Conservation (phyloP, 1,140 invertebrate species). For the Megalopta genalis region DNA sequence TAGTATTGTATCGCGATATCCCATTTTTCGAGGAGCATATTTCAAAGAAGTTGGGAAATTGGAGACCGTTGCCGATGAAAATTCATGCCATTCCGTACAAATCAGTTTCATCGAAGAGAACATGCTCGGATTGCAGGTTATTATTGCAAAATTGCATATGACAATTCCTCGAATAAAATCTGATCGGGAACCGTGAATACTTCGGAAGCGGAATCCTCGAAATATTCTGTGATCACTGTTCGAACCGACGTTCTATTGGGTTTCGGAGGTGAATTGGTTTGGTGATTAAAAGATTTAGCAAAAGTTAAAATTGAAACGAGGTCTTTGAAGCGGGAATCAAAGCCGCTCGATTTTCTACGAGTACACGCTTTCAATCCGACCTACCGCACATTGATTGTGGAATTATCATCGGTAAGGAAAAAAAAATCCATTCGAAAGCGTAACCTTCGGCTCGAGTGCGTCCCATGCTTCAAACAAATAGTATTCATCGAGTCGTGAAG, state of each 20-base stretch:
- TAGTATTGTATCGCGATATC: no score
- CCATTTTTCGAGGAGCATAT: no score
- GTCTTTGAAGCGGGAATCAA: slow-evolving; percentile 24
- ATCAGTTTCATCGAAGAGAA: no score
- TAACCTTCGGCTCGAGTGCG: slow-evolving; percentile 50
- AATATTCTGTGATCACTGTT: neutral
- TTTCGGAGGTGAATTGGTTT: neutral
- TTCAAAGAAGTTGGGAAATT: no score
- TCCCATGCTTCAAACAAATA: neutral
- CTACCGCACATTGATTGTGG: neutral
- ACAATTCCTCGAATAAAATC: neutral
- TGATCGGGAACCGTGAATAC: neutral
- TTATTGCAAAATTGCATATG: neutral
- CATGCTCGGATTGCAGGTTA: no score
- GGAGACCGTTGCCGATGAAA: no score
- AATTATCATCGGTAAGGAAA: slow-evolving; percentile 10
- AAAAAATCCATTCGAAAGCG: neutral
- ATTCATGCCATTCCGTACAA: no score
- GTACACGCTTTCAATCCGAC: slow-evolving; percentile 16
- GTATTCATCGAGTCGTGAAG: neutral
- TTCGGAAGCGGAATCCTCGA: neutral
- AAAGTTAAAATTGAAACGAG: slow-evolving; percentile 34
- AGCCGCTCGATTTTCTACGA: neutral
- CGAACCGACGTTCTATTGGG: neutral
- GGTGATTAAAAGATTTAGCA: slow-evolving; percentile 4